phyloP scores from a whole-genome alignment of 1,140 invertebrate species.

The Bombus superbus region DNA sequence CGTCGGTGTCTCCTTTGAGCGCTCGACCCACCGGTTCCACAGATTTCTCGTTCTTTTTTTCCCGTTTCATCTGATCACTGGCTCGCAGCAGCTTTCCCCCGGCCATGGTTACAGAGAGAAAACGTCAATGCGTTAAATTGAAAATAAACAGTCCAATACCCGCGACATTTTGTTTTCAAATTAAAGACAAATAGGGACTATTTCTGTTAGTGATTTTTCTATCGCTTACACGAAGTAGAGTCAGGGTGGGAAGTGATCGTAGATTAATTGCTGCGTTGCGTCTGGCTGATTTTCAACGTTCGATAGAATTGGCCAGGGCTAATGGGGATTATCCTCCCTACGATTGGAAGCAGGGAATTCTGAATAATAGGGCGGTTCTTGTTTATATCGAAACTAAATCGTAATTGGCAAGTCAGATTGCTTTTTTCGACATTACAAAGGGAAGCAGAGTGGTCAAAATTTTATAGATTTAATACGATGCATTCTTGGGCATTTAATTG shows the following conservation, averaged over 20 bases:
- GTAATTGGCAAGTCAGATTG: too few relatives aligned
- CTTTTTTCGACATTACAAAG: too few relatives aligned
- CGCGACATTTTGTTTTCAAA: not conserved
- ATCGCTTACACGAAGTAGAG: too few relatives aligned
- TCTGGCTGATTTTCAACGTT: not conserved
- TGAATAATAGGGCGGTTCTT: not conserved
- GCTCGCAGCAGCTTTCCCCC: not conserved
- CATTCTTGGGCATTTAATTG: too few relatives aligned
- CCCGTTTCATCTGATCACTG: too few relatives aligned
- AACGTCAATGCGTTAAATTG: constrained; percentile 10
- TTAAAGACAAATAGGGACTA: not conserved
- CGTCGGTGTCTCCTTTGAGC: constrained; percentile 27
- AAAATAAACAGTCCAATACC: not conserved
- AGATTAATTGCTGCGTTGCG: constrained; percentile 10
- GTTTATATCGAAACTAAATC: too few relatives aligned
- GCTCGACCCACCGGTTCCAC: not conserved
- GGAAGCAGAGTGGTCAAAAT: too few relatives aligned
- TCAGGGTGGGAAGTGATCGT: not conserved
- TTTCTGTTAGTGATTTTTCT: not conserved
- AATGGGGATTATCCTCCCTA: not conserved
- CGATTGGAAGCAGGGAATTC: too few relatives aligned
- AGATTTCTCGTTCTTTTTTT: not conserved
- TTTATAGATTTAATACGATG: too few relatives aligned
- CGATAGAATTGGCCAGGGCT: not conserved
- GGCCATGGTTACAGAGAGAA: not conserved